These are phyloP conservation scores for Drosophila chauvacae DNA, from an alignment of 1,140 invertebrate genomes.

Conservation along the genomic window DNA sequence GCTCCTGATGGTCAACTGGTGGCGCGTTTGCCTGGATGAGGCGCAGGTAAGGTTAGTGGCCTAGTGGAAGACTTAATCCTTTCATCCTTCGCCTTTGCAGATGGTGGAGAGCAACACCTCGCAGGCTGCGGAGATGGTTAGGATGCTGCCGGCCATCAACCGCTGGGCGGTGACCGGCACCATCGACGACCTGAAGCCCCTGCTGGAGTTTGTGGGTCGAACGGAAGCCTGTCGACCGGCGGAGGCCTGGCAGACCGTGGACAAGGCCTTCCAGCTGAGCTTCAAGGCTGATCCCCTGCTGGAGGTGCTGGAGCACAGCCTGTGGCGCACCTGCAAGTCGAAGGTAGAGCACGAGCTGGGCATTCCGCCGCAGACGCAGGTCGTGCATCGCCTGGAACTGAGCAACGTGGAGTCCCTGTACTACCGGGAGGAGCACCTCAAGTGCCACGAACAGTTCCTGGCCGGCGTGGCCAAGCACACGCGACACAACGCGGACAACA, in stretches of 20 bases:
- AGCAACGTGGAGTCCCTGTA: slow-evolving; percentile 86
- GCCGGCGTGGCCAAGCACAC: slow-evolving; percentile 54
- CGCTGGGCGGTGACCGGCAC: slow-evolving; percentile 92
- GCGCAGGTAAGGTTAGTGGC: slow-evolving; percentile 86
- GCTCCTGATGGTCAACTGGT: slow-evolving; percentile 89
- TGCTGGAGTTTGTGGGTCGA: slow-evolving; percentile 88
- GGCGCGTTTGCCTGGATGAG: slow-evolving; percentile 92
- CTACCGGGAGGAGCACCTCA: slow-evolving; percentile 85
- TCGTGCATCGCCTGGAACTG: slow-evolving; percentile 85
- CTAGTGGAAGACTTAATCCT: too few relatives aligned
- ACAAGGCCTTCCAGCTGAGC: slow-evolving; percentile 86
- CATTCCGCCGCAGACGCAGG: slow-evolving; percentile 85
- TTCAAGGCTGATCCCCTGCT: slow-evolving; percentile 73
- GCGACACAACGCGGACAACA: slow-evolving; percentile 34
- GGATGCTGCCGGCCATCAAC: slow-evolving; percentile 88
- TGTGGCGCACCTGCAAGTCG: slow-evolving; percentile 88
- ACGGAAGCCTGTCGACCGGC: slow-evolving; percentile 39
- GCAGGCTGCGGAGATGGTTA: slow-evolving; percentile 85
- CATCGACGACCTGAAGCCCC: slow-evolving; percentile 88
- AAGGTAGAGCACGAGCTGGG: slow-evolving; percentile 87
- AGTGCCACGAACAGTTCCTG: slow-evolving; percentile 62
- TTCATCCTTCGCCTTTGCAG: slow-evolving; percentile 13
- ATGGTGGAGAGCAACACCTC: slow-evolving; percentile 88
- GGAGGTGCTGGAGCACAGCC: slow-evolving; percentile 86
- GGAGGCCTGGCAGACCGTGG: slow-evolving; percentile 86